A percentile compares a stretch with the other conserved stretches of the same genome.
Conservation (phyloP, 2,113 vertebrate genomes). For the Pygoscelis adeliae region DNA sequence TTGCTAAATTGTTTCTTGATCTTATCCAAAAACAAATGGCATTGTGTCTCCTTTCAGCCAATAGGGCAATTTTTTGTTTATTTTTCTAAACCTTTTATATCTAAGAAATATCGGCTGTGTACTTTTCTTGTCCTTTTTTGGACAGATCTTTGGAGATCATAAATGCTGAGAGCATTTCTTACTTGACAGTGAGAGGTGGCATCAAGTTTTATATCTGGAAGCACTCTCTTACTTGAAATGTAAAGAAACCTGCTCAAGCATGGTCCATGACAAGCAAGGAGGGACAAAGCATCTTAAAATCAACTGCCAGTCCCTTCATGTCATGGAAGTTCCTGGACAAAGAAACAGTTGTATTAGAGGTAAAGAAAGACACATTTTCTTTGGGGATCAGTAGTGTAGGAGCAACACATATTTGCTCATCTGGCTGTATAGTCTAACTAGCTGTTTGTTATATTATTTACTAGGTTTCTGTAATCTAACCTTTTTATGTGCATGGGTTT, state of each 20-base stretch:
- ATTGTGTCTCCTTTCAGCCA: neutral
- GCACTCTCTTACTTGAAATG: neutral
- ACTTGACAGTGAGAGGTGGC: neutral
- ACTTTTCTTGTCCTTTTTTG: neutral
- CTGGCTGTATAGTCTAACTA: slow-evolving; percentile 22
- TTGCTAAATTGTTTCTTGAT: neutral
- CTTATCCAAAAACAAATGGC: neutral
- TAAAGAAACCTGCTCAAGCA: slow-evolving; percentile 15
- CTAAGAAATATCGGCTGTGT: neutral
- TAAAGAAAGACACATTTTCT: neutral
- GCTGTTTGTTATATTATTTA: slow-evolving; percentile 75
- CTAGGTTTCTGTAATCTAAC: slow-evolving; percentile 56
- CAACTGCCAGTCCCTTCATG: neutral
- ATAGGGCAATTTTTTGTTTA: neutral
- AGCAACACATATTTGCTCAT: slow-evolving; percentile 1
- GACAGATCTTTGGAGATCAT: neutral
- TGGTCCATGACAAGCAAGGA: neutral
- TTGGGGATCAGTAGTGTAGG: neutral
- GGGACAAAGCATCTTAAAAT: slow-evolving; percentile 26
- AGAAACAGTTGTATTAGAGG: neutral
- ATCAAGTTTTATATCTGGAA: neutral
- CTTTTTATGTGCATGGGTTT: slow-evolving; percentile 55
- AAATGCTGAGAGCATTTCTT: neutral
- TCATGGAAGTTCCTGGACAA: slow-evolving; percentile 6
- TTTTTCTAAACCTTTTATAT: neutral